Base-by-base conservation (phyloP, 2,888 invertebrate species). In the Anticlea derivata region DNA sequence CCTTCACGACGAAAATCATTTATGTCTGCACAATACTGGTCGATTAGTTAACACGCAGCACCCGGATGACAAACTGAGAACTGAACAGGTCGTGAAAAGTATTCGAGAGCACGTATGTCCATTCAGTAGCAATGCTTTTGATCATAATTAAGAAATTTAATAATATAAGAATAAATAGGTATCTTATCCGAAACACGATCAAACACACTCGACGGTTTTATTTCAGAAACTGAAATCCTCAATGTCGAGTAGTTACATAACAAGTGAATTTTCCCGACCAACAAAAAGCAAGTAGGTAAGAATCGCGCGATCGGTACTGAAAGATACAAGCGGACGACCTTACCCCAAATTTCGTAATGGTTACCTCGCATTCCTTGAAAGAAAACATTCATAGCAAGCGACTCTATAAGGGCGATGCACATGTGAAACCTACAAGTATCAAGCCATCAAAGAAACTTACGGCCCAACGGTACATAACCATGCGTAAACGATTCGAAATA, bases 1-100 rank as follows among this genome's bases (percentile, higher is more conserved):
- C 75, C 74, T 76, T 75, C 73, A 70, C 70, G 65, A 66, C 70
- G 69, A 71, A 78, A 75, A 76, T 72, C 51, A 70, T 71, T 74
- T 68, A 68, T 62, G 63, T 66, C 61, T 51, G 65, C 65, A 68
- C 63, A 66, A 68, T 65, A 69, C 57, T 46, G 62, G 45, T 55
- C 59, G 38, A 63, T 59, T 61, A 58, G 52, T 53, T 61, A 52
- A 58, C 56, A 60, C 48, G 50, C 48, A 58, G 52, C 43, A 58
- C 50, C 54, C 55, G 58, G 47, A 56, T 50, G 50, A 45, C 45
- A 51, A 43, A 47, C 13, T 39, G n/a, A 41, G 33, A 37, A 45
- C 23, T 50, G 17, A 51, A 50, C 20, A 17, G 17, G 2, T 17
- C 17, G 17, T 17, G 2, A 17, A 17, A 17, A 17, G 4, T 17